Base-by-base conservation (phyloP, 53 echinoderm and acorn worm species). In the Astropecten irregularis region DNA sequence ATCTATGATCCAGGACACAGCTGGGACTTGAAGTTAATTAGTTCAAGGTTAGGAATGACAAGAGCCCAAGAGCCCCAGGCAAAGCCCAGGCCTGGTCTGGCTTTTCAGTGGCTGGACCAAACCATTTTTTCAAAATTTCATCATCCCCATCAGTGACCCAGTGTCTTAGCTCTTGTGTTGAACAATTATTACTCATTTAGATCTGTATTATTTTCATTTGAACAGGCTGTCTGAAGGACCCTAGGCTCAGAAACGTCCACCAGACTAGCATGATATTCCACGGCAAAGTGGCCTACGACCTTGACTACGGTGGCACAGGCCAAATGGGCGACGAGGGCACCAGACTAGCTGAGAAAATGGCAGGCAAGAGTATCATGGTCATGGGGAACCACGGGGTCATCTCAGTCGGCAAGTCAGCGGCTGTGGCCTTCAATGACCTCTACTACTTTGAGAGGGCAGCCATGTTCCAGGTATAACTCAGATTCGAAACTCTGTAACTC, bases 381-480 rank as follows among this genome's bases (percentile, higher is more conserved):
- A 84, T 94, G 90, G 92, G 97, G 4, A 90, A 97, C 69, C 97
- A 97, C 82, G 97, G 97, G 9, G 53, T 94, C 9, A 52, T 90
- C 18, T 82, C 84, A 4, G 83, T 83, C 3, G 94, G 93, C 6
- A 21, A 40, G 10, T 81, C 85, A 9, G 77, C 83, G 4, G 89
- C 92, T 21, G 62, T 86, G 22, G 94, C 82, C 5, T 92, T 97
- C 29, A 90, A 94, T 68, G 66, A 73, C 5, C 53, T 92, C 23
- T 97, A 97, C 42, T 94, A 94, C 57, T 66, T 97, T 32, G 97
- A 97, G 70, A 81, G 92, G 30, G 92, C 89, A 46, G 89, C 90
- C 20, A 67, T 81, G 81, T 60, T 89, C 8, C 97, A 97, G 94
- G 97, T 97, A 70, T 11, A 11, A 42, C 9, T 21, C 19, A 19